These are phyloP conservation scores for Desmodus rotundus DNA, from an alignment of 2,113 vertebrate species.

Conservation along the genomic window DNA sequence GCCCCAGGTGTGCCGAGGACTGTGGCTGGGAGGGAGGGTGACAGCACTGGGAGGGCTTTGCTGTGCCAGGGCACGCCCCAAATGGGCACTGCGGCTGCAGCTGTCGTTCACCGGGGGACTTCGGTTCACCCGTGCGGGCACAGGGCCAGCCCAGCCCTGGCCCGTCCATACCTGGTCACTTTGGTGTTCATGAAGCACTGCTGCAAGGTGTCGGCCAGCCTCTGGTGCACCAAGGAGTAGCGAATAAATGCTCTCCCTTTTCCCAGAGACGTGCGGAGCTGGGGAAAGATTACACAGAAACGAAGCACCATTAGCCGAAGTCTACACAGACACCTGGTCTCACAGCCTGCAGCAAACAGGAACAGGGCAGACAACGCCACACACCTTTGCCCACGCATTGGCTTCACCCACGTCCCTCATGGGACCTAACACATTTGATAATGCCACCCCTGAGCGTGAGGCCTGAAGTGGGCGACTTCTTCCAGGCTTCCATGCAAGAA, in stretches of 20 bases:
- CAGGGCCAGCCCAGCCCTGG: fast-evolving
- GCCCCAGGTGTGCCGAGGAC: not conserved
- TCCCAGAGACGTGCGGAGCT: slow-evolving; percentile 96
- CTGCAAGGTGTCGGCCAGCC: slow-evolving; percentile 95
- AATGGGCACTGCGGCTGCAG: not conserved
- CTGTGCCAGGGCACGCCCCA: not conserved
- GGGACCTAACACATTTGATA: not conserved
- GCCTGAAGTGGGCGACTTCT: not conserved
- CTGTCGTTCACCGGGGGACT: not conserved
- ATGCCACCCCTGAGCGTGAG: not conserved
- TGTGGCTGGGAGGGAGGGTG: not conserved
- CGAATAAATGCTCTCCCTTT: slow-evolving; percentile 96
- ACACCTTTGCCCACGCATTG: too few relatives aligned
- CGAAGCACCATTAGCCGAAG: slow-evolving; percentile 48
- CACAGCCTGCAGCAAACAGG: not conserved
- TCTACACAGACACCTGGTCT: not conserved
- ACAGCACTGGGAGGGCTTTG: not conserved
- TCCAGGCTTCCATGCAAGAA: not conserved
- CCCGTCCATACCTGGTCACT: slow-evolving; percentile 87
- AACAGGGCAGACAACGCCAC: not conserved
- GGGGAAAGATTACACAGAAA: slow-evolving; percentile 60
- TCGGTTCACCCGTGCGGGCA: fast-evolving
- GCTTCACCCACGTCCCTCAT: not conserved
- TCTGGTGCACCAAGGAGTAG: slow-evolving; percentile 94
- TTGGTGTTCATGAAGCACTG: slow-evolving; percentile 95